These are phyloP conservation scores for Lasioglossum calceatum DNA, from an alignment of 2,888 invertebrate species.

Conservation along the genomic window DNA sequence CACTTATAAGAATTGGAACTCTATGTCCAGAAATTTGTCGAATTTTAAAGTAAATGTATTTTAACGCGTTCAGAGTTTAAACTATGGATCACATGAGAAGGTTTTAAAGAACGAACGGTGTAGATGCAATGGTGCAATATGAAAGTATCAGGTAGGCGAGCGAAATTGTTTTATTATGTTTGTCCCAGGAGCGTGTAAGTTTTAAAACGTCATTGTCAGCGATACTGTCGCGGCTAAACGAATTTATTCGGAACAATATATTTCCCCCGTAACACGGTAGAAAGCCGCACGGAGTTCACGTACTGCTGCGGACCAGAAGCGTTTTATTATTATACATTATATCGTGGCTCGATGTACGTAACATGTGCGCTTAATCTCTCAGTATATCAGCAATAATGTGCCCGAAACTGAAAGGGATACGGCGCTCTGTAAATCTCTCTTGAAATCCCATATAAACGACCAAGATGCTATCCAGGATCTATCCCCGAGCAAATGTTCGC, in stretches of 20 bases:
- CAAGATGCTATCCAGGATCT: constrained; percentile 54
- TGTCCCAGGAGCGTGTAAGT: not conserved
- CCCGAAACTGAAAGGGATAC: constrained; percentile 67
- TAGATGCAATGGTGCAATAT: not conserved
- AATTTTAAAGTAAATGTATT: not conserved
- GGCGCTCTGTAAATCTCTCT: constrained; percentile 71
- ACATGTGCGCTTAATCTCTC: constrained; percentile 82
- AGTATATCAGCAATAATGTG: constrained; percentile 82
- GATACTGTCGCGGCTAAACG: constrained; percentile 7
- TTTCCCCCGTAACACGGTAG: constrained; percentile 26
- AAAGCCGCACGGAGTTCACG: constrained; percentile 67
- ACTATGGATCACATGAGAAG: not conserved
- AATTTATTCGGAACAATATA: constrained; percentile 27
- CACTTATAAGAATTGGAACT: not conserved
- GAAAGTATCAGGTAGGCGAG: not conserved
- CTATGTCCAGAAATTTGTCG: not conserved
- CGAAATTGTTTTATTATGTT: not conserved
- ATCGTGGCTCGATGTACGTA: constrained; percentile 75
- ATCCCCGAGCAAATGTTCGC: constrained; percentile 46
- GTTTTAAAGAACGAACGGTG: not conserved
- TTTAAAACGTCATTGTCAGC: constrained; percentile 8
- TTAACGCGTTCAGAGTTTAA: not conserved
- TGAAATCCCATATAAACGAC: constrained; percentile 75
- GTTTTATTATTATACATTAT: constrained; percentile 70
- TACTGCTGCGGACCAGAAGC: constrained; percentile 57